Base-by-base conservation (phyloP, 1,140 invertebrate species). In the Drosophila seguyi region DNA sequence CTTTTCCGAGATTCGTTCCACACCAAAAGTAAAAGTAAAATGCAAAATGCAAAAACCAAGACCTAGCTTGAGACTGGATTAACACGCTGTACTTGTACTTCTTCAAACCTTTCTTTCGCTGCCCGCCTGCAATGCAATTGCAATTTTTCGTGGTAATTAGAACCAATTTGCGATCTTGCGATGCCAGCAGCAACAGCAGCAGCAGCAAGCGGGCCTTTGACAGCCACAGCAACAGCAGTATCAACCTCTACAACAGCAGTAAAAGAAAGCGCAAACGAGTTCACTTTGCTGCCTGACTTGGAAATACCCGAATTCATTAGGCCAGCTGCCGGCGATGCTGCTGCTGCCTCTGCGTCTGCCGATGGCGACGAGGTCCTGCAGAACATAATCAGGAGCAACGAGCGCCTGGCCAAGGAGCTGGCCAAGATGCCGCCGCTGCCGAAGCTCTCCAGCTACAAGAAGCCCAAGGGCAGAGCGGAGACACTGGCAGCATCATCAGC, bases 41-140 rank as follows among this genome's bases (percentile, higher is more conserved):
- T 20, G 50, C 50, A 52, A 52, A 47, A 48, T 18, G 47, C 36
- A 69, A 71, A 67, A 53, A 45, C 52, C 44, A 52, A 60, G 53
- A 74, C 58, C 39, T 75, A 74, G 60, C 65, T 77, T 66, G 52
- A 84, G 68, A 81, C 74, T 91, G 88, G 86, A 85, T 90, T 90
- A 90, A 90, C 85, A 88, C 75, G 88, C 81, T 91, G 81, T 88
- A 88, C 84, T 91, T 91, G 83, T 88, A 88, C 84, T 91, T 91
- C 75, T 91, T 69, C 85, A 88, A 91, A 87, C 79, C 74, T 85
- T 81, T 85, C 90, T 91, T 78, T 85, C 78, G 88, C 88, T 91
- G 88, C 88, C 67, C 53, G 65, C 52, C 58, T 69, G 75, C 59
- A 36, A 68, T 52, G 61, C 52, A 75, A 44, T 52, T 39, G 38